Evolutionary conservation across 2,113 vertebrate genomes (phyloP), one percentile per base, ranked within the genome.

Genomic region (Speoplatyrhinus poulsoni): DNA sequence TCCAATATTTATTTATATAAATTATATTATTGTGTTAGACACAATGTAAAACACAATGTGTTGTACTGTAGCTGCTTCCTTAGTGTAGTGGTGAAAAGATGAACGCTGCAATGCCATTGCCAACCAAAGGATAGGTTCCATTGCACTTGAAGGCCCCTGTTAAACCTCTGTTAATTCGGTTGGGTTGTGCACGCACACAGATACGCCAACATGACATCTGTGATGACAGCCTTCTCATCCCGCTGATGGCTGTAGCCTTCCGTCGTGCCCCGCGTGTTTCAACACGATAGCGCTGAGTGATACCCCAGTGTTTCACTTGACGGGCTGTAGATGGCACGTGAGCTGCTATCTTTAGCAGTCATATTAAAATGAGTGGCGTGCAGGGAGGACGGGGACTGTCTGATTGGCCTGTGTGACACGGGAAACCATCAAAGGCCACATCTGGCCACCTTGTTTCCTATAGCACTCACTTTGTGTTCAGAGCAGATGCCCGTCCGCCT

Each of bases 361-460:
- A 66, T 76, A 73, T 76, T 82, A 75, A 81, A 74, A 63, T n/a
- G 48, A 55, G 12, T 53, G 41, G 56, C 59, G 60, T 55, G 60
- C 41, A 88, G 75, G 80, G 60, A 59, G 62, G 52, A 64, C 65
- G 59, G 17, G 56, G 68, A 60, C 75, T 71, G 67, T 81, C 85
- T 86, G 71, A 87, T 79, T 79, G 70, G 70, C 64, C 66, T 62
- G 61, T 82, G 79, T 82, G 79, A 83, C 82, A 72, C 56, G 76
- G 77, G 68, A 72, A 67, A 16, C 69, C 77, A 85, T 88, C 84
- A 90, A 84, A 88, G 76, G 66, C 72, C 72, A 71, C 63, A 88
- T 84, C 85, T 76, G 62, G 76, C 79, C 73, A 74, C 67, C 69
- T 53, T 53, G 67, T 59, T 56, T 62, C 67, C 69, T 57, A 66